phyloP scores from a whole-genome alignment of 2,888 invertebrate species.

The Leptinotarsa juncta region DNA sequence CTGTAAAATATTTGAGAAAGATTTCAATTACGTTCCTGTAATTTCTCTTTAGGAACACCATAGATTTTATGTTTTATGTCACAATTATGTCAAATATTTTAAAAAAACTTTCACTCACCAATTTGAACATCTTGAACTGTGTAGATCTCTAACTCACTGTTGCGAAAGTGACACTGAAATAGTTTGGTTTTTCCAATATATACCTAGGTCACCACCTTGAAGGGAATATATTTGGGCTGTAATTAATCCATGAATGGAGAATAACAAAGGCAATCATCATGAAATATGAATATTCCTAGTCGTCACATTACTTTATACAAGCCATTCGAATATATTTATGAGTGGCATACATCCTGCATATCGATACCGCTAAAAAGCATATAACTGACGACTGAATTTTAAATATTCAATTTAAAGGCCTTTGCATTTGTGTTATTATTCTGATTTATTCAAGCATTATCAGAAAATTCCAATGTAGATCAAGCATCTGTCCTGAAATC shows the following conservation, averaged over 20 bases:
- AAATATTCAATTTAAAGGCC: too few relatives aligned
- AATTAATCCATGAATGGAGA: conserved; percentile 13
- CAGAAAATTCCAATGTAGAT: too few relatives aligned
- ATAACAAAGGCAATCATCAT: conserved; percentile 2
- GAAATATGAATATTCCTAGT: conserved; percentile 14
- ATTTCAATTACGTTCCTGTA: too few relatives aligned
- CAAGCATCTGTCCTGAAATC: too few relatives aligned
- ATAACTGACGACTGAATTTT: background rate
- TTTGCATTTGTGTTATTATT: too few relatives aligned
- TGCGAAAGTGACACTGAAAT: conserved; percentile 2
- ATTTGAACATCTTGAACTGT: conserved; percentile 22
- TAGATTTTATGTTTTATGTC: too few relatives aligned
- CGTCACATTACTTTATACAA: background rate
- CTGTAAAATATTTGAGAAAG: too few relatives aligned
- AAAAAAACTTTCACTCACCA: conserved; percentile 16
- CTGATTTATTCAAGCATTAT: too few relatives aligned
- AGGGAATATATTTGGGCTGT: conserved; percentile 18
- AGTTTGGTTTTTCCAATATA: background rate
- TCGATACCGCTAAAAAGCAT: background rate
- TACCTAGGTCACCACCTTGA: conserved; percentile 26
- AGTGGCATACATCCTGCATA: conserved; percentile 10
- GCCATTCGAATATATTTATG: conserved; percentile 10
- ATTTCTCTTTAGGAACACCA: too few relatives aligned
- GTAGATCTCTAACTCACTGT: background rate
- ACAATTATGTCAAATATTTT: background rate